A percentile compares a stretch with the other conserved stretches of the same genome.
Evolutionary conservation across 2,888 invertebrate species (phyloP).

Genomic region (Unio delphinus): DNA sequence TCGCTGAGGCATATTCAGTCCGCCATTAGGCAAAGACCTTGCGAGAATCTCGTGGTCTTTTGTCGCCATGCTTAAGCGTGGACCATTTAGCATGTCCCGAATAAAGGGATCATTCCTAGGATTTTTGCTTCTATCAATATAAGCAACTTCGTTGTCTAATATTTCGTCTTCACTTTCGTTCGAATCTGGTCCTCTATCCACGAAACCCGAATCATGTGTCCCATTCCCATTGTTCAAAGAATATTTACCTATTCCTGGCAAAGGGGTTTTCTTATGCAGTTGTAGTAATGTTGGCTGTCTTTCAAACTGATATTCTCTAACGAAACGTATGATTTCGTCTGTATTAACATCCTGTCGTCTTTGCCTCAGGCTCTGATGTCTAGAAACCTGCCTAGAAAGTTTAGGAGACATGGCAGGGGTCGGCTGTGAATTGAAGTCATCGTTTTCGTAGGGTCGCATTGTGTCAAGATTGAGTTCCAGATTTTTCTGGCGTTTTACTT

Average conservation of each 20-base stretch:
- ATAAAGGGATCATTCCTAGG: constrained; percentile 31
- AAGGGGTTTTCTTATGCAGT: constrained; percentile 42
- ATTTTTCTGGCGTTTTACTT: too few species aligned
- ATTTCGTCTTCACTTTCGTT: constrained; percentile 42
- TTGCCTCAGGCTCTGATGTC: constrained; percentile 29
- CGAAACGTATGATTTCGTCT: constrained; percentile 54
- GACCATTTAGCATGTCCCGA: constrained; percentile 35
- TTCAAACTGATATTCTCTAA: constrained; percentile 47
- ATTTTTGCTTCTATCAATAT: constrained; percentile 15
- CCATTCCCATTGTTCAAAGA: constrained; percentile 14
- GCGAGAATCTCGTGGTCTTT: constrained; percentile 34
- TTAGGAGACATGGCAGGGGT: constrained; percentile 26
- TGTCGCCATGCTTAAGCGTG: constrained; percentile 20
- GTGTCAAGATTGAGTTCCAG: too few species aligned
- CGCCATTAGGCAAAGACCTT: constrained; percentile 23
- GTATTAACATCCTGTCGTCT: constrained; percentile 36
- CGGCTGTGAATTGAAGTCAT: constrained; percentile 2
- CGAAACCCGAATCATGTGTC: constrained; percentile 42
- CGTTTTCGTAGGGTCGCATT: too few species aligned
- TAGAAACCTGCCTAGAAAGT: constrained; percentile 10
- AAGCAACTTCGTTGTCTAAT: constrained; percentile 45
- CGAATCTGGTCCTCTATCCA: constrained; percentile 36
- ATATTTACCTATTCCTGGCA: constrained; percentile 47
- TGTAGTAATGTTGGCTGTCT: constrained; percentile 49
- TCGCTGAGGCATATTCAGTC: constrained; percentile 21